A percentile compares a stretch with the other conserved stretches of the same genome.
Evolutionary conservation across 2,797 vertebrate genomes (phyloP).

Genomic region (Uromys caudimaculatus): DNA sequence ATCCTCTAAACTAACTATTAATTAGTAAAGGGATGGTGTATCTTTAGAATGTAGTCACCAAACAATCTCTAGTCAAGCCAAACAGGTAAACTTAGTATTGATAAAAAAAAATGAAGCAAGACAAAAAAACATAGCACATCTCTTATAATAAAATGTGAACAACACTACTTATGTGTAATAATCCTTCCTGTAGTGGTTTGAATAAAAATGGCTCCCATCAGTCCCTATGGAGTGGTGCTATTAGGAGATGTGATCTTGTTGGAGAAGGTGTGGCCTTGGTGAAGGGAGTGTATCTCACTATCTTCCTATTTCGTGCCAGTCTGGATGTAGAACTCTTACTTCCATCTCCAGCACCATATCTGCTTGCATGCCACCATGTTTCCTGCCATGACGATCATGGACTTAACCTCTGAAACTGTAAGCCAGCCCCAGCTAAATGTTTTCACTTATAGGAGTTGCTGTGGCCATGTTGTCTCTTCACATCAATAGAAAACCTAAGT

Average conservation of each 20-base stretch:
- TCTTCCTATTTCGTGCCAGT: not conserved
- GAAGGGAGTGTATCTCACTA: not conserved
- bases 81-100: not conserved
- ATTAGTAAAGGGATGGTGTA: not conserved
- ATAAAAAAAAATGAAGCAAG: not conserved
- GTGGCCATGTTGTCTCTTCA: not conserved
- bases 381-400: not conserved
- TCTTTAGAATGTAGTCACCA: not conserved
- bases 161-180: not conserved
- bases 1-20: not conserved
- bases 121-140: accelerated
- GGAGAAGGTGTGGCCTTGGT: not conserved
- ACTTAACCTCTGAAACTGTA: not conserved
- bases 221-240: not conserved
- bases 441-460: not conserved
- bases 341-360: not conserved
- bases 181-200: not conserved
- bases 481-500: not conserved
- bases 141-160: not conserved
- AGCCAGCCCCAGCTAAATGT: not conserved
- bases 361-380: not conserved
- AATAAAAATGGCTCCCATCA: not conserved
- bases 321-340: not conserved
- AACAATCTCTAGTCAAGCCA: not conserved
- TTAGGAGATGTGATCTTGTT: not conserved